Evolutionary conservation across 2,797 vertebrate genomes (phyloP), one percentile per base, ranked within the genome.

Genomic region (Sciurus carolinensis): DNA sequence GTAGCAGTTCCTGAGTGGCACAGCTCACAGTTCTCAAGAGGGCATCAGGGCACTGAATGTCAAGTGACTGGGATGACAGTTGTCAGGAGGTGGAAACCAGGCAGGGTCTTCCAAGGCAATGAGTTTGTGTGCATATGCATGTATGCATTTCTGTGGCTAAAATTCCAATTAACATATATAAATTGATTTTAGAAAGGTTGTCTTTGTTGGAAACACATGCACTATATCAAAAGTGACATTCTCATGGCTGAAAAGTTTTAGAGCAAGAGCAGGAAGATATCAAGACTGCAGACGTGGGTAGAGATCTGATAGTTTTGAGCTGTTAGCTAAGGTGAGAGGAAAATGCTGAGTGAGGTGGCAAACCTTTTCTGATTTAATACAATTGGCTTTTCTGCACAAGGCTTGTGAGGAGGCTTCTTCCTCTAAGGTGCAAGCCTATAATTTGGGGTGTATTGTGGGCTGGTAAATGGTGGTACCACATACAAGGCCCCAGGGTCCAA

Each of bases 131-230:
- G 39, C 28, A 3, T 20, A 42, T 33, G 1, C 57, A 33, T 1
- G 3, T 39, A 44, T 28, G 62, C 30, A 69, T 88, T 59, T 92
- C 52, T 84, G 36, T 77, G 36, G 64, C 36, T 80, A 47, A 64
- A 92, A 62, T 94, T n/a, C 72, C 28, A 36, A 12, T 79, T 80
- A 36, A 72, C 87, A 28, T 62, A 64, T 69, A 39, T 42, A 59
- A 90, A 88, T 73, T 42, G 20, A 87, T 79, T 84, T 90, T 75
- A 73, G 67, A 92, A 94, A 87, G 30, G 50, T 52, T 69, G 3
- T 82, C 50, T 57, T 73, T 59, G 54, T 85, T 79, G 71, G 62
- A 69, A 91, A 87, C 26, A 42, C 24, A 22, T 33, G 57, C 54
- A 76, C 42, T 77, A 0, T 50, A 81, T 64, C 17, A 52, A 76